Evolutionary conservation across 2,797 vertebrate species (phyloP), one percentile per base, ranked within the genome.

Genomic region (Apogon talboti): DNA sequence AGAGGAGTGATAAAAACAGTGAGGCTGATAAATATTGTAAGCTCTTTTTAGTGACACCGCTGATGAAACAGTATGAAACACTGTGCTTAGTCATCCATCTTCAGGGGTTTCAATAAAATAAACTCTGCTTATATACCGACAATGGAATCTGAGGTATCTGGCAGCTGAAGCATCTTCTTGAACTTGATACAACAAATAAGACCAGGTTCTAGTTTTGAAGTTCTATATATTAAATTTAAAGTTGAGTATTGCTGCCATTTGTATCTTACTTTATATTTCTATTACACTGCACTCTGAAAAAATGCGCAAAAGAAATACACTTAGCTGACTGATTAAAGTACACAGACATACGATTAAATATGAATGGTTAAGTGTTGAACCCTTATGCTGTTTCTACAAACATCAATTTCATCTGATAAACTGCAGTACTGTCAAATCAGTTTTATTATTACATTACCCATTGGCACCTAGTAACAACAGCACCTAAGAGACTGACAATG

Each of bases 401-500:
- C 58, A 73, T 35, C 2, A 18, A 53, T 11, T 53, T 42, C 51
- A 43, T 58, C 12, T 19, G n/a, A 66, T 49, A 35, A 19, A 0
- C 33, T 41, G 13, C 7, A 53, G 14, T 48, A 66, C 43, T 56
- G 19, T 37, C 60, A 72, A 72, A 61, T 50, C 0, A 8, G 30
- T 79, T 88, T 54, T 81, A 57, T 49, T 48, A 62, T 38, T 33
- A 45, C 15, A 69, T 63, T 42, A 65, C 3, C 50, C 30, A 76
- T 83, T 80, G 74, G 76, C 82, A 88, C 66, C 71, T 18, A 40
- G 44, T 51, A 42, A 79, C 54, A 63, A 38, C 71, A 78, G 58
- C 64, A 80, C 59, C 41, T 60, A 47, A 41, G n/a, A 77, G 38
- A 78, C 37, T 7, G 30, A 51, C 60, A 48, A 1, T 43, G 3